Evolutionary conservation across 1,140 invertebrate genomes (phyloP), one percentile per base, ranked within the genome.

Genomic region (Achroia grisella): DNA sequence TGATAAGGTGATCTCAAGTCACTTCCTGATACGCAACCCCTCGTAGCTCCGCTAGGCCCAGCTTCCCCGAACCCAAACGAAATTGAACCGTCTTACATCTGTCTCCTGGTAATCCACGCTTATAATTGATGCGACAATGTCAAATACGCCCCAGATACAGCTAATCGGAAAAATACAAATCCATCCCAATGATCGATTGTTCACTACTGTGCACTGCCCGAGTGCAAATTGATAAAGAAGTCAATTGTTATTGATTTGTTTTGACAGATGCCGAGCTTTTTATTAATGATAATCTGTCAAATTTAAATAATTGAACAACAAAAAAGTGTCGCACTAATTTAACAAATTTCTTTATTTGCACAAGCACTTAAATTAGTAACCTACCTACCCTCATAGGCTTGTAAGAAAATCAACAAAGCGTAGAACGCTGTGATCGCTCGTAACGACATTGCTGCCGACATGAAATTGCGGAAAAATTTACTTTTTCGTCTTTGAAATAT

Each of bases 111-210:
- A 85, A 85, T 75, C 81, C 81, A 55, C 56, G 74, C 71, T 79
- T 82, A 81, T 85, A 82, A 85, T 85, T 85, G 81, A 85, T 85
- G 81, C 66, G 68, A 76, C 72, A 71, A 81, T 74, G 75, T 84
- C 77, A 84, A 75, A 65, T 57, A 68, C 63, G 53, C 62, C 63
- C 65, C 54, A 41, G 65, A 70, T 76, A 70, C 65, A 71, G 64
- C 67, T 77, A 84, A 84, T 80, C 78, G 76, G 72, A 84, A 84
- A 83, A 81, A 84, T 76, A 80, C 72, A 73, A 73, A 74, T 74
- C 74, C 70, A 55, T 56, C 62, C 68, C 17, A 23, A 80, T 84
- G 80, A 84, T 80, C 71, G 78, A 84, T 84, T 66, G 66, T 48
- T 45, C 39, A 36, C 32, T 44, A 44, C 33, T 36, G 34, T 42